These are phyloP conservation scores for Argentina silus DNA, from an alignment of 2,797 vertebrate species.

Conservation along the genomic window DNA sequence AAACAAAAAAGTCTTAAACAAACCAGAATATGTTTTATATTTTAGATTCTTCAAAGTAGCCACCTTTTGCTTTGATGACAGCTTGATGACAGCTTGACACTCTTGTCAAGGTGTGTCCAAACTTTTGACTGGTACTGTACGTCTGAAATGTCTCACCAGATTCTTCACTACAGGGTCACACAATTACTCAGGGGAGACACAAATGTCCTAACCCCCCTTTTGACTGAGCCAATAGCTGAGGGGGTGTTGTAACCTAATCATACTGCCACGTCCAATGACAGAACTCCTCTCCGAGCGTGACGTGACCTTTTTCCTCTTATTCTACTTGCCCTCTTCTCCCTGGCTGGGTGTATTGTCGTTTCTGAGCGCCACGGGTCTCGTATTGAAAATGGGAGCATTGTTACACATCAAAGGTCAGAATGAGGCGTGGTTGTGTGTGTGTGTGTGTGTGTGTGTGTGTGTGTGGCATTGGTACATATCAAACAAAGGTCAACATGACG, in stretches of 20 bases:
- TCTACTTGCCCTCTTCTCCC: not conserved
- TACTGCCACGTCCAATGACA: conserved; percentile 15
- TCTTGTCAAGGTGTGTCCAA: no score
- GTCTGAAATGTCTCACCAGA: not conserved
- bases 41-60: no score
- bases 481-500: no score
- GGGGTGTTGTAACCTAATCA: conserved; percentile 2
- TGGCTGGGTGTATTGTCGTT: conserved; percentile 28
- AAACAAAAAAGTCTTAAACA: no score
- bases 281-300: conserved; percentile 46
- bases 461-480: no score
- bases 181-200: conserved; percentile 35
- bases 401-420: conserved; percentile 75
- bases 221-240: conserved; percentile 17
- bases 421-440: conserved; percentile 40
- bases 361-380: conserved; percentile 56
- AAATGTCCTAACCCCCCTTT: conserved; percentile 38
- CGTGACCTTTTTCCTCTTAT: conserved; percentile 63
- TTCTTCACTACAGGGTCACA: not conserved
- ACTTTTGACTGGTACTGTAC: no score
- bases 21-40: no score
- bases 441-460: no score
- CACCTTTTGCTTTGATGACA: no score
- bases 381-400: conserved; percentile 63
- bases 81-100: no score